A percentile compares a stretch with the other conserved stretches of the same genome.
Evolutionary conservation across 1,140 invertebrate species (phyloP).

Genomic region (Eumeta japonica): DNA sequence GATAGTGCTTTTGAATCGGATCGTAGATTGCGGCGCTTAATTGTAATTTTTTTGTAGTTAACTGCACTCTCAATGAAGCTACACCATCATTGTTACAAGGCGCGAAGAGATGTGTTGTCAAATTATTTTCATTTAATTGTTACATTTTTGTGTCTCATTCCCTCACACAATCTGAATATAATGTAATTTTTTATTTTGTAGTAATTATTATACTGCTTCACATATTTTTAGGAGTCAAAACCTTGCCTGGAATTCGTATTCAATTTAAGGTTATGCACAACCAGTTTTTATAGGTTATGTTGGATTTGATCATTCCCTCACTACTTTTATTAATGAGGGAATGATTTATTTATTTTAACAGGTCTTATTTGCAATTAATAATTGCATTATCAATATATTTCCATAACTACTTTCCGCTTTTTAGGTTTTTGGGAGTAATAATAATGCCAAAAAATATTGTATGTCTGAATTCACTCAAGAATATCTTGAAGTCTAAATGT

Average conservation of each 20-base stretch:
- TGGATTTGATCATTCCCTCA: neutral
- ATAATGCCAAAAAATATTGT: neutral
- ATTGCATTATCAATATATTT: neutral
- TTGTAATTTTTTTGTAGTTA: constrained; percentile 1
- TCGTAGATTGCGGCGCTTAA: neutral
- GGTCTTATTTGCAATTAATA: neutral
- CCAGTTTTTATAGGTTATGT: constrained; percentile 1
- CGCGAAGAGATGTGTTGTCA: constrained; percentile 5
- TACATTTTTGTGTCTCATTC: constrained; percentile 3
- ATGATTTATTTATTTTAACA: neutral
- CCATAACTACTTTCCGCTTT: neutral
- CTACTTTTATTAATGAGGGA: too few species aligned
- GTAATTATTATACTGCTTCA: neutral
- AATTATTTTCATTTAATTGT: constrained; percentile 2
- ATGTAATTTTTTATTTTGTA: neutral
- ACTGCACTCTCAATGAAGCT: constrained; percentile 1
- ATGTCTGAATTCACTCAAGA: neutral
- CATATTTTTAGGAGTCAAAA: neutral
- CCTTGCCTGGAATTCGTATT: neutral
- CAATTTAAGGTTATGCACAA: neutral
- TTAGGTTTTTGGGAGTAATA: neutral
- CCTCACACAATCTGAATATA: neutral
- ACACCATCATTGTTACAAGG: constrained; percentile 3
- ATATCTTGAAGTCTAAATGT: neutral
- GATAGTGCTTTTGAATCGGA: neutral